Conservation (phyloP, 2,797 vertebrate species). For the Prionace glauca region DNA sequence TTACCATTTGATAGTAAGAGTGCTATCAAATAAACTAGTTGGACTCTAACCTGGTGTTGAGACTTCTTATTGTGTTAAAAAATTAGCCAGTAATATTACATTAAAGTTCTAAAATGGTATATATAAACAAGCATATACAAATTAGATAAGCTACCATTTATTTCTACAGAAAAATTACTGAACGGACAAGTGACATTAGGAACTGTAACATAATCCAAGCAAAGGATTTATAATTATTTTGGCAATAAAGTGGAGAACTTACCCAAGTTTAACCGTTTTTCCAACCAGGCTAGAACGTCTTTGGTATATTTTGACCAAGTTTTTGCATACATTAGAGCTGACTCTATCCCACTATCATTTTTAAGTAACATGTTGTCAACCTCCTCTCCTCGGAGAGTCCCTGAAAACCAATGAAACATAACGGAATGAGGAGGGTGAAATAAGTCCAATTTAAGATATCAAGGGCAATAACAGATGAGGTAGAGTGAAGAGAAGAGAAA, state of each 20-base stretch:
- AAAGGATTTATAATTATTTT: slow-evolving; percentile 54
- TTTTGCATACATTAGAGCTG: slow-evolving; percentile 89
- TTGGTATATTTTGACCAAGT: slow-evolving; percentile 96
- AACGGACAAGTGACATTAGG: slow-evolving; percentile 57
- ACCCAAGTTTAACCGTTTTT: slow-evolving; percentile 87
- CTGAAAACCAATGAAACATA: slow-evolving; percentile 57
- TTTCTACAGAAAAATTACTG: slow-evolving; percentile 49
- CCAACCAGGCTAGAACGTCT: slow-evolving; percentile 89
- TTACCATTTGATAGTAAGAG: too few relatives aligned
- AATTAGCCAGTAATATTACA: neutral
- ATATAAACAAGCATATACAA: slow-evolving; percentile 41
- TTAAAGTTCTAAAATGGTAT: neutral
- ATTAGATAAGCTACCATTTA: slow-evolving; percentile 45
- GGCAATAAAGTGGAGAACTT: slow-evolving; percentile 59
- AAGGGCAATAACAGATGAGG: neutral
- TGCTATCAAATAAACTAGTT: too few relatives aligned
- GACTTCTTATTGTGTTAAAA: neutral
- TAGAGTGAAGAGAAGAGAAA: neutral
- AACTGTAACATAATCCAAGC: slow-evolving; percentile 53
- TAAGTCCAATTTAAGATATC: slow-evolving; percentile 41
- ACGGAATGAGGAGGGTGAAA: slow-evolving; percentile 48
- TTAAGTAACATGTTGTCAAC: slow-evolving; percentile 76
- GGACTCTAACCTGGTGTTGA: too few relatives aligned
- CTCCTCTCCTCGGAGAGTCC: slow-evolving; percentile 70
- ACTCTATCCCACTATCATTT: slow-evolving; percentile 80